Evolutionary conservation across 1,140 invertebrate genomes (phyloP).

Genomic region (Neodiprion pinetum): DNA sequence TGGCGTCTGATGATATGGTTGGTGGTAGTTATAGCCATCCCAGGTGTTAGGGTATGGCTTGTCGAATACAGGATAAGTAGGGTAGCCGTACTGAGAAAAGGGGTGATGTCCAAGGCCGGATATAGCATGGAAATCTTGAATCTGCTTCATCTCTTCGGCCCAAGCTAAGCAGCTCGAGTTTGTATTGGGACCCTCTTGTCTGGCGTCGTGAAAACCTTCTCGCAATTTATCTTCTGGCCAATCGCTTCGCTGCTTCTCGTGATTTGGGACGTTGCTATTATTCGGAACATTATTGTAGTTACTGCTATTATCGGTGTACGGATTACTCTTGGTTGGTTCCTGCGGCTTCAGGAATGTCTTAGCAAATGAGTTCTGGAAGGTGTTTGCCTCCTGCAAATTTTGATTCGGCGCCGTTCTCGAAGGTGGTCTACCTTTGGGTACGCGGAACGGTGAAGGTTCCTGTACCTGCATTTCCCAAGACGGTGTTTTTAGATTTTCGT

Average conservation of each 20-base stretch:
- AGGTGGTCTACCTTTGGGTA: conserved; percentile 71
- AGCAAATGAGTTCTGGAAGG: conserved; percentile 44
- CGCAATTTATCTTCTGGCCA: conserved; percentile 45
- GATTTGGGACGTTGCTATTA: not conserved
- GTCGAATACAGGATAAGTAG: conserved; percentile 51
- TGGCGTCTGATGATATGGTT: conserved; percentile 41
- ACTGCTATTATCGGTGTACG: conserved; percentile 35
- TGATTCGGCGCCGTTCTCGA: conserved; percentile 62
- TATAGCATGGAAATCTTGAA: conserved; percentile 52
- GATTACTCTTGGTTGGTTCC: conserved; percentile 45
- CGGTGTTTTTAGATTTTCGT: conserved; percentile 23
- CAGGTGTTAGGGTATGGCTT: conserved; percentile 50
- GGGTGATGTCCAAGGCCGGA: conserved; percentile 42
- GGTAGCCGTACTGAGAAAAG: conserved; percentile 52
- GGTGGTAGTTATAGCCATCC: conserved; percentile 51
- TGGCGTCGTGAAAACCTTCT: conserved; percentile 43
- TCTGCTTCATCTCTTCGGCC: conserved; percentile 55
- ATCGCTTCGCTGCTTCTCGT: conserved; percentile 26
- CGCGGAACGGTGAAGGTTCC: conserved; percentile 68
- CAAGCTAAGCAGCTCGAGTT: conserved; percentile 43
- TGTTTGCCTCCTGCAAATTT: conserved; percentile 38
- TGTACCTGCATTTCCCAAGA: conserved; percentile 44
- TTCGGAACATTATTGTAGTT: conserved; percentile 30
- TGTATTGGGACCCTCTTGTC: conserved; percentile 34
- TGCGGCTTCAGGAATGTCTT: conserved; percentile 57